phyloP scores from a whole-genome alignment of 2,888 invertebrate species.

The Protonemura montana region DNA sequence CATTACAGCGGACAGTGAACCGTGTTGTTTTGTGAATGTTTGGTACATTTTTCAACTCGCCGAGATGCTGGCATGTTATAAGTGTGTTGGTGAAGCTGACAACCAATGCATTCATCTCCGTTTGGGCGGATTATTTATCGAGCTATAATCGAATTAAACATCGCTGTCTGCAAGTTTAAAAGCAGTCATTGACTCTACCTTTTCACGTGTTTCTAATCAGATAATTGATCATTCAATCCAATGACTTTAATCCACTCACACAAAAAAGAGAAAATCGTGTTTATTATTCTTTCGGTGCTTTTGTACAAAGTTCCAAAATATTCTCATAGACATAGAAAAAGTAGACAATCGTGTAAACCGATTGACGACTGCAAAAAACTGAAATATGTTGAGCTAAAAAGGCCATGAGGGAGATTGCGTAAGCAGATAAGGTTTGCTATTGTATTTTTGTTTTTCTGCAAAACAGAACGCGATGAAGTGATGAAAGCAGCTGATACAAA shows the following conservation, averaged over 20 bases:
- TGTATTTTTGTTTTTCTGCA: background rate
- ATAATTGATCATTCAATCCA: background rate
- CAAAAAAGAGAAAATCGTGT: background rate
- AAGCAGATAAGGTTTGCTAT: background rate
- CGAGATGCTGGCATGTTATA: no score
- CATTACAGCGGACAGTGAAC: no score
- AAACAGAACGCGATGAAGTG: background rate
- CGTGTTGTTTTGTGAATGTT: no score
- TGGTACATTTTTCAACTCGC: no score
- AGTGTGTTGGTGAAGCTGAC: no score
- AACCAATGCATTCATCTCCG: no score
- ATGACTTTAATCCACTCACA: background rate
- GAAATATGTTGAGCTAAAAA: background rate
- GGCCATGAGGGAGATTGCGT: background rate
- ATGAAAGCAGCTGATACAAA: background rate
- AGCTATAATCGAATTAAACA: background rate
- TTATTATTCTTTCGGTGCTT: background rate
- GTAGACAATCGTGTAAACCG: slow-evolving; percentile 3
- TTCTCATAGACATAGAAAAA: background rate
- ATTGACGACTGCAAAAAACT: background rate
- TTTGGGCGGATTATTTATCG: no score
- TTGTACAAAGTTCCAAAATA: background rate
- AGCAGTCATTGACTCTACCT: background rate
- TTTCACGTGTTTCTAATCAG: background rate
- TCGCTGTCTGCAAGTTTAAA: background rate